Evolutionary conservation across 2,888 invertebrate genomes (phyloP).

Genomic region (Alsophila aescularia): DNA sequence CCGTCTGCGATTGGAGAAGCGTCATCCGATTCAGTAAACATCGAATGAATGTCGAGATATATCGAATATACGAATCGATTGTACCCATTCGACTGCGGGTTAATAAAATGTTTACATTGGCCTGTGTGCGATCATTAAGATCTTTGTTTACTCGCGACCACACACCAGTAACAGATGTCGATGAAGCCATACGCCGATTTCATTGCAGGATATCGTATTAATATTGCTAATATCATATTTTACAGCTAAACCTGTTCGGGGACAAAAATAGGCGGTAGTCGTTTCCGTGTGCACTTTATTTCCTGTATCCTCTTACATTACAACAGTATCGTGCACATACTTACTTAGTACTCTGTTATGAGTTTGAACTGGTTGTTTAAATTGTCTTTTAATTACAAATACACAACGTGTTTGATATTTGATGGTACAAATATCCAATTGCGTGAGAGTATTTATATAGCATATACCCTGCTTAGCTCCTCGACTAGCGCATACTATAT

Average conservation of each 20-base stretch:
- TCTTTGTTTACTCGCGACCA: slow-evolving; percentile 79
- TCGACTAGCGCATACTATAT: no score
- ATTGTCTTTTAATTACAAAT: no score
- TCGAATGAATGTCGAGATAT: slow-evolving; percentile 52
- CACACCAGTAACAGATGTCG: slow-evolving; percentile 73
- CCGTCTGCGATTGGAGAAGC: slow-evolving; percentile 56
- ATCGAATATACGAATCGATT: slow-evolving; percentile 70
- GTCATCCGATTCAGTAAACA: slow-evolving; percentile 58
- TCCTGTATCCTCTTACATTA: slow-evolving; percentile 37
- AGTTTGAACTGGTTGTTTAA: no score
- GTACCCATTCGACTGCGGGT: slow-evolving; percentile 55
- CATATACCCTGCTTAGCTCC: no score
- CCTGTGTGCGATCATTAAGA: slow-evolving; percentile 73
- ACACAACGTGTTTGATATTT: no score
- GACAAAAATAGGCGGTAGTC: slow-evolving; percentile 47
- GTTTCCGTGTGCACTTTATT: slow-evolving; percentile 29
- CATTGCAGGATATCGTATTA: slow-evolving; percentile 80
- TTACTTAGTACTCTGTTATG: no score
- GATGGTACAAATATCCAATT: no score
- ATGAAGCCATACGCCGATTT: slow-evolving; percentile 73
- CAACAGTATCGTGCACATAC: not conserved
- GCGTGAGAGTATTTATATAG: no score
- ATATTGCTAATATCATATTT: slow-evolving; percentile 71
- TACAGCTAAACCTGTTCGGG: slow-evolving; percentile 49
- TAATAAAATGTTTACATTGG: slow-evolving; percentile 77